phyloP scores from a whole-genome alignment of 2,888 invertebrate genomes.

The Portevinia maculata region DNA sequence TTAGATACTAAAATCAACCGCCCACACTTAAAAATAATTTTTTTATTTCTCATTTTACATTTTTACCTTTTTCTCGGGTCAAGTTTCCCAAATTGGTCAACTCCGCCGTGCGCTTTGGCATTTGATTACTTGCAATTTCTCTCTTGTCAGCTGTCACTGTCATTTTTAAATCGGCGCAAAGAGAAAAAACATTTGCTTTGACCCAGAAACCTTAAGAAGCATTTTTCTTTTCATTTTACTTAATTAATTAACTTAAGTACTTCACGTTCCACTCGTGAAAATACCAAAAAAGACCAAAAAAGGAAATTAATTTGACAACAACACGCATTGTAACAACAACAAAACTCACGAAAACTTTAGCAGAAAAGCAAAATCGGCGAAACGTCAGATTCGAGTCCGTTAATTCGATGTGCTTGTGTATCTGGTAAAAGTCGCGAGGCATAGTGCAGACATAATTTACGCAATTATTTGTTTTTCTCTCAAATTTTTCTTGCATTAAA shows the following conservation, averaged over 20 bases:
- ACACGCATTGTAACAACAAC: conserved; percentile 47
- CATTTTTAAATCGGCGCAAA: not conserved
- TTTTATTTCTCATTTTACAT: too few species aligned
- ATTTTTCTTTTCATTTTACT: conserved; percentile 31
- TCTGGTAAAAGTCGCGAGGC: not conserved
- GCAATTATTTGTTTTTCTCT: conserved; percentile 6
- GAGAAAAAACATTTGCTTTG: conserved; percentile 43
- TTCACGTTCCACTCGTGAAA: conserved; percentile 19
- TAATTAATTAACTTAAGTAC: conserved; percentile 56
- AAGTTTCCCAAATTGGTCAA: conserved; percentile 28
- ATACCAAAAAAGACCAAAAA: conserved; percentile 22
- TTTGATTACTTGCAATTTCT: conserved; percentile 23
- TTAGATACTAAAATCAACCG: not conserved
- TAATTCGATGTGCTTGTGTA: not conserved
- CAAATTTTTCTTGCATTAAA: not conserved
- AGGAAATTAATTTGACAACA: conserved; percentile 37
- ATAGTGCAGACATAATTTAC: not conserved
- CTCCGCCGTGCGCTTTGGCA: conserved; percentile 4
- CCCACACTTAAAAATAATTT: conserved; percentile 11
- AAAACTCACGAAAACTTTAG: not conserved
- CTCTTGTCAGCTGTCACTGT: not conserved
- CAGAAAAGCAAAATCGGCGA: conserved; percentile 12
- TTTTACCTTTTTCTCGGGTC: not conserved
- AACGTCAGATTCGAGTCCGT: conserved; percentile 6
- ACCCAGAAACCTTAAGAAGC: conserved; percentile 63